Evolutionary conservation across 2,113 vertebrate genomes (phyloP).

Genomic region (Gambusia holbrooki): DNA sequence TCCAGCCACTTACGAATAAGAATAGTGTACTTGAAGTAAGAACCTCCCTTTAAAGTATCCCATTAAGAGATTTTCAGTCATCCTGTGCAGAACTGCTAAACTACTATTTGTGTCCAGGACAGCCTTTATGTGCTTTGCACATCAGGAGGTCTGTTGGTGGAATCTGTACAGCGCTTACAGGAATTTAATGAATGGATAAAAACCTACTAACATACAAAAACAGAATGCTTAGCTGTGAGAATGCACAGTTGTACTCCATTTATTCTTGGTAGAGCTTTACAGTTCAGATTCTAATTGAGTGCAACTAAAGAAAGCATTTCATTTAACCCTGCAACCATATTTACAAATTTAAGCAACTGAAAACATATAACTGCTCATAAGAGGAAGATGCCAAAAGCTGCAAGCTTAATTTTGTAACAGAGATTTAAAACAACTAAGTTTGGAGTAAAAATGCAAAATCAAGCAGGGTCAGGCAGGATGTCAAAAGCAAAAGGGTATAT

Average conservation of each 20-base stretch:
- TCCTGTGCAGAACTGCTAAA: background rate
- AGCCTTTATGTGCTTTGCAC: background rate
- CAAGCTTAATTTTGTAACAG: background rate
- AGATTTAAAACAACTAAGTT: background rate
- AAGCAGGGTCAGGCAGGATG: background rate
- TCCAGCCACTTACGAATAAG: background rate
- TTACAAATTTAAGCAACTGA: background rate
- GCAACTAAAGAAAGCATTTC: background rate
- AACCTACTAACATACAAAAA: background rate
- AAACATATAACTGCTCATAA: background rate
- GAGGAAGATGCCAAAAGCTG: background rate
- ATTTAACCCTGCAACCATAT: background rate
- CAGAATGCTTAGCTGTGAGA: background rate
- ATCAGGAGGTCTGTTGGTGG: slow-evolving; percentile 1
- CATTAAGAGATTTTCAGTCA: slow-evolving; percentile 20
- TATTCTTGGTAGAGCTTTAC: background rate
- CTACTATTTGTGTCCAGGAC: background rate
- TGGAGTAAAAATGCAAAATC: background rate
- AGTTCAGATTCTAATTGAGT: background rate
- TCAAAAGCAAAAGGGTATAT: too few species aligned
- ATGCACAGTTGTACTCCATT: background rate
- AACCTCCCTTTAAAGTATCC: slow-evolving; percentile 3
- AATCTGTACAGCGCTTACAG: slow-evolving; percentile 4
- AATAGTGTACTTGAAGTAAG: background rate
- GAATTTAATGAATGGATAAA: slow-evolving; percentile 15